These are phyloP conservation scores for Drosophila kambysellisi DNA, from an alignment of 2,888 invertebrate species.

Conservation along the genomic window DNA sequence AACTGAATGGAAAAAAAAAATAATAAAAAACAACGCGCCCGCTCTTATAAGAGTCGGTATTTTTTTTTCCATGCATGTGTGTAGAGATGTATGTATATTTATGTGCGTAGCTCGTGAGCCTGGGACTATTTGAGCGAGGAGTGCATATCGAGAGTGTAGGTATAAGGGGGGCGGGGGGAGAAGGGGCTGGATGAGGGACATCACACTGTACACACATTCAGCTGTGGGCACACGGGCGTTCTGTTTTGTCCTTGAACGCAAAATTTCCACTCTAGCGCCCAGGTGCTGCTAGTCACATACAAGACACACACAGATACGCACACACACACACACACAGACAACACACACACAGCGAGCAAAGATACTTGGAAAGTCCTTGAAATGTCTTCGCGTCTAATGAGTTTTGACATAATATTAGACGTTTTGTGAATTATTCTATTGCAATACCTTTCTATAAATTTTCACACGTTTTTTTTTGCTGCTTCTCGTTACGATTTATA, in stretches of 20 bases:
- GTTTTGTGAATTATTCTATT: conserved; percentile 35
- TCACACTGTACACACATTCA: conserved; percentile 56
- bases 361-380: conserved; percentile 56
- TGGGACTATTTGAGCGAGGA: conserved; percentile 39
- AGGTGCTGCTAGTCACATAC: conserved; percentile 64
- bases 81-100: conserved; percentile 1
- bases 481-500: conserved; percentile 76
- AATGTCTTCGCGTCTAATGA: conserved; percentile 30
- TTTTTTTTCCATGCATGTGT: conserved; percentile 19
- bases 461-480: conserved; percentile 75
- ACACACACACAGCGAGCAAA: conserved; percentile 23
- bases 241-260: conserved; percentile 81
- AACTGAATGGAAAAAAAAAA: conserved; percentile 22
- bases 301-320: conserved; percentile 14
- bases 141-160: conserved; percentile 39
- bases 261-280: conserved; percentile 74
- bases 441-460: conserved; percentile 71
- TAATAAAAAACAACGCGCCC: conserved; percentile 48
- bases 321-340: conserved; percentile 22
- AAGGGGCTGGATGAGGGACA: conserved; percentile 10
- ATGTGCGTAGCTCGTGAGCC: conserved; percentile 32
- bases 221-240: conserved; percentile 61
- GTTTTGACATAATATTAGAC: conserved; percentile 9
- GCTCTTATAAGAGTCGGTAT: conserved; percentile 50
- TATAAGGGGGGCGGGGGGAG: background rate